These are phyloP conservation scores for Girardinus metallicus DNA, from an alignment of 2,797 vertebrate species.

Conservation along the genomic window DNA sequence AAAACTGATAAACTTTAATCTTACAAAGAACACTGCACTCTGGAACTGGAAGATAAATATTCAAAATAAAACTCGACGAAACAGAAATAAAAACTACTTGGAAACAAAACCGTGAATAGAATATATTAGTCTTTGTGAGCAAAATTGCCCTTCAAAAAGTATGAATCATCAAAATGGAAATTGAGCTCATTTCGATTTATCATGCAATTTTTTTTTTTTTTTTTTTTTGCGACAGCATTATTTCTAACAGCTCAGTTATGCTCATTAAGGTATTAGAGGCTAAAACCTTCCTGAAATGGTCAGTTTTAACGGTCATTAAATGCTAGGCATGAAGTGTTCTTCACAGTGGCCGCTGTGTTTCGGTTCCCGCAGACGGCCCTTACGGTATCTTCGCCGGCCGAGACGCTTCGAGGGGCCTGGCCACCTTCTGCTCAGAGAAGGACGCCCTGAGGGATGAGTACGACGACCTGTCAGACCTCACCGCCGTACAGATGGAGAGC, in stretches of 20 bases:
- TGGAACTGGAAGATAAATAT: too few species aligned
- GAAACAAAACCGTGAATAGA: too few species aligned
- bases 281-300: not conserved
- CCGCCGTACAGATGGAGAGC: slow-evolving; percentile 98
- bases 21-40: too few species aligned
- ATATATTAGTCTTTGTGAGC: too few species aligned
- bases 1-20: too few species aligned
- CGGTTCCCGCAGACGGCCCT: slow-evolving; percentile 85
- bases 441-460: slow-evolving; percentile 95
- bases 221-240: too few species aligned
- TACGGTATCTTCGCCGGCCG: slow-evolving; percentile 98
- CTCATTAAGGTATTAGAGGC: not conserved
- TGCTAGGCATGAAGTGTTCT: not conserved
- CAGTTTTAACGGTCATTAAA: not conserved
- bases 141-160: too few species aligned
- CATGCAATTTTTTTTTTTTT: too few species aligned
- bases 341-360: not conserved
- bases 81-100: too few species aligned
- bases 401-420: slow-evolving; percentile 96
- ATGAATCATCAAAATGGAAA: too few species aligned
- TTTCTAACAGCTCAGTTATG: not conserved
- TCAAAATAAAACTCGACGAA: too few species aligned
- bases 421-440: slow-evolving; percentile 97
- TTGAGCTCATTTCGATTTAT: too few species aligned
- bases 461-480: slow-evolving; percentile 97